phyloP scores from a whole-genome alignment of 2,113 vertebrate species.

The Ondatra zibethicus region DNA sequence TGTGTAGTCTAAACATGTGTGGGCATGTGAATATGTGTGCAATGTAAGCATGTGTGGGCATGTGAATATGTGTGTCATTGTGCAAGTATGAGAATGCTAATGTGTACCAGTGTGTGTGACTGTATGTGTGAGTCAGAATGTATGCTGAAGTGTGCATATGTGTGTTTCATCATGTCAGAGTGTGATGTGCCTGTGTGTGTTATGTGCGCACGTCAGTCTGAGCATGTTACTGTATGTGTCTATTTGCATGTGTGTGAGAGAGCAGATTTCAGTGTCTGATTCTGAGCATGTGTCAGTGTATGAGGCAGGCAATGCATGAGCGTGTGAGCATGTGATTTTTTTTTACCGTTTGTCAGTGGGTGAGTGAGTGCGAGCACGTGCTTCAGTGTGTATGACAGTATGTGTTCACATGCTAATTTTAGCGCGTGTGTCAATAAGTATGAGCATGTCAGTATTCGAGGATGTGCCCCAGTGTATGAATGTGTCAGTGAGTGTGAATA shows the following conservation, averaged over 20 bases:
- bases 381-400: not conserved
- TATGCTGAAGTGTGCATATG: not conserved
- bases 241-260: not conserved
- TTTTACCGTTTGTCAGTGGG: not conserved
- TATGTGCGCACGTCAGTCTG: not conserved
- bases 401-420: not conserved
- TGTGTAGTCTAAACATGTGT: not conserved
- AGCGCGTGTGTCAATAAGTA: not conserved
- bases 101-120: not conserved
- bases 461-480: not conserved
- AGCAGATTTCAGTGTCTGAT: not conserved
- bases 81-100: not conserved
- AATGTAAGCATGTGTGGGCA: not conserved
- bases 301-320: not conserved
- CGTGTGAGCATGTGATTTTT: not conserved
- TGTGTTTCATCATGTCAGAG: not conserved
- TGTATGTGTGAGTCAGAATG: not conserved
- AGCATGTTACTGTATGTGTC: not conserved
- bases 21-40: not conserved
- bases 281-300: not conserved
- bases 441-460: not conserved
- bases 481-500: not conserved
- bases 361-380: not conserved
- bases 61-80: not conserved
- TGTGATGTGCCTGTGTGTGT: too few species aligned